These are phyloP conservation scores for Parazoanthus swiftii DNA, from an alignment of 92 coral and sea anemone genomes.

Conservation along the genomic window DNA sequence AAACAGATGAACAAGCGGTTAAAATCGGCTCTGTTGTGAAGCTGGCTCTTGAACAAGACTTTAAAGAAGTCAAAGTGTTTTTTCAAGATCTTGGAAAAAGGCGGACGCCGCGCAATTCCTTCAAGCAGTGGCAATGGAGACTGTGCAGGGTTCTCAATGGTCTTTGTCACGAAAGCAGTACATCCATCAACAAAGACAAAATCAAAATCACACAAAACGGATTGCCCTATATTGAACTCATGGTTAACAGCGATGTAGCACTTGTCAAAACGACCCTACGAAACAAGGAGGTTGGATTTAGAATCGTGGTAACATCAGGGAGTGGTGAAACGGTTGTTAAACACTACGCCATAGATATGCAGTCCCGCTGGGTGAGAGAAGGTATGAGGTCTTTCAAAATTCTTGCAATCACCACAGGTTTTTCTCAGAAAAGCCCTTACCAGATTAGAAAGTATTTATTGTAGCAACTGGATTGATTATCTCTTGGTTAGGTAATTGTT, in stretches of 20 bases:
- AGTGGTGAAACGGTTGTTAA: not conserved
- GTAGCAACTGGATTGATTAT: no score
- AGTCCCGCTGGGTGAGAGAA: not conserved
- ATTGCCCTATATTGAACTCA: not conserved
- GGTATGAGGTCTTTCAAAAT: no score
- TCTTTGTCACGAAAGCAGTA: not conserved
- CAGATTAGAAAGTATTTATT: no score
- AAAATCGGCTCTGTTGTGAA: not conserved
- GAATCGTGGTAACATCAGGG: not conserved
- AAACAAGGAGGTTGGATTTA: constrained; percentile 1
- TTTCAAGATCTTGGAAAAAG: constrained; percentile 1
- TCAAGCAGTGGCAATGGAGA: not conserved
- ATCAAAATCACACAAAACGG: constrained; percentile 1
- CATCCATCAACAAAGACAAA: constrained; percentile 11
- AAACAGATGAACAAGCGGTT: not conserved
- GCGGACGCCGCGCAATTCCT: not conserved
- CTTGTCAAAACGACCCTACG: constrained; percentile 6
- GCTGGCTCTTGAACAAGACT: not conserved
- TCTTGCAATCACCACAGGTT: no score
- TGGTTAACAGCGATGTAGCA: not conserved
- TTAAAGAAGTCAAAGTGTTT: not conserved
- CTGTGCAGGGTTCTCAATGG: not conserved
- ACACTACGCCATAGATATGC: constrained; percentile 13
- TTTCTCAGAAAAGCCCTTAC: no score
- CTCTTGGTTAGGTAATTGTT: no score